A percentile compares a stretch with the other conserved stretches of the same genome.
Conservation (phyloP, 2,888 invertebrate genomes). For the Sisyra terminalis region DNA sequence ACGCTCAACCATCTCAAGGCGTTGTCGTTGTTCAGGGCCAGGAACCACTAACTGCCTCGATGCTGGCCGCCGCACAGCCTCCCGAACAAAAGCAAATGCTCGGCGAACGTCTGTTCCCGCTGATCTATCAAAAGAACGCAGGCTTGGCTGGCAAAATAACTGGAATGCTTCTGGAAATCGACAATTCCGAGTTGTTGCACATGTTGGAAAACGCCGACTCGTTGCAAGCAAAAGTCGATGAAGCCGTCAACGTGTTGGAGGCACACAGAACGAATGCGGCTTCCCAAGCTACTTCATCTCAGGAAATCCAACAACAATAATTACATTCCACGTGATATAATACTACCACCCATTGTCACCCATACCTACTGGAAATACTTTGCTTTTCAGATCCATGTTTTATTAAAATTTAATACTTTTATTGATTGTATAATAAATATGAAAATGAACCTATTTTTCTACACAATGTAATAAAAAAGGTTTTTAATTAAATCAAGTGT, state of each 20-base stretch:
- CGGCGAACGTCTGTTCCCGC: constrained; percentile 94
- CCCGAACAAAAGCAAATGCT: constrained; percentile 99
- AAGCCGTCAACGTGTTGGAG: constrained; percentile 94
- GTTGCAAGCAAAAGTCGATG: constrained; percentile 92
- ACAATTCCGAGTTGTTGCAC: constrained; percentile 93
- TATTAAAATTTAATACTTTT: no score
- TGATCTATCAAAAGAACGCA: constrained; percentile 89
- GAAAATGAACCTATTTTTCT: no score
- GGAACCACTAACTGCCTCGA: constrained; percentile 89
- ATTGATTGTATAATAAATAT: no score
- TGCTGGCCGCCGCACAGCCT: constrained; percentile 88
- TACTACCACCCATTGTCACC: no score
- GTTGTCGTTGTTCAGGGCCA: constrained; percentile 87
- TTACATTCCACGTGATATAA: no score
- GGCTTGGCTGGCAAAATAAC: constrained; percentile 94
- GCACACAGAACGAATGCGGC: constrained; percentile 91
- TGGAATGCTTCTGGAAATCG: constrained; percentile 97
- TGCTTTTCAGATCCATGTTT: no score
- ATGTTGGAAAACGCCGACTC: constrained; percentile 95
- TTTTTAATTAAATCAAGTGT: no score
- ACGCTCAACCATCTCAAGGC: constrained; percentile 45
- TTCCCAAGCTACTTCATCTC: constrained; percentile 21
- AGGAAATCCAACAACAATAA: no score
- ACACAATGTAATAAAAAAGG: no score
- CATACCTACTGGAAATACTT: no score